A percentile compares a stretch with the other conserved stretches of the same genome.
Conservation (phyloP, 2,797 vertebrate genomes). For the Morus bassanus region DNA sequence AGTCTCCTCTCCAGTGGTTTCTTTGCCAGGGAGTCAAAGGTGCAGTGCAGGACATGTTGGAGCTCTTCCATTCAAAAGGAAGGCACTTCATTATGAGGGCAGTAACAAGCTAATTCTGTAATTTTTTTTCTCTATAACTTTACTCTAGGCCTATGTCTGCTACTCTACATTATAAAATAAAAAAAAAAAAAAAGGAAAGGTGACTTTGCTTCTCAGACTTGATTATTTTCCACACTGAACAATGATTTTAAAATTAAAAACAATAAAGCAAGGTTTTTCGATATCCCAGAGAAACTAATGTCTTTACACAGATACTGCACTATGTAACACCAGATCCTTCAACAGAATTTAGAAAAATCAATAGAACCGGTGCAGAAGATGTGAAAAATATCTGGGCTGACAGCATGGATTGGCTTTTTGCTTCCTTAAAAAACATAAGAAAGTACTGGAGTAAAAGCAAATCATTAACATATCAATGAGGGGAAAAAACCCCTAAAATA, state of each 20-base stretch:
- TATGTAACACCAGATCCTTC: not conserved
- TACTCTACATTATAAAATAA: not conserved
- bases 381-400: not conserved
- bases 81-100: not conserved
- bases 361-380: not conserved
- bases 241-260: not conserved
- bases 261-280: not conserved
- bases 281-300: not conserved
- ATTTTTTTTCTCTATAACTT: not conserved
- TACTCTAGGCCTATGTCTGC: not conserved
- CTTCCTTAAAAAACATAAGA: not conserved
- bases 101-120: not conserved
- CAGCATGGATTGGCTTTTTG: not conserved
- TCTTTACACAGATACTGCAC: not conserved
- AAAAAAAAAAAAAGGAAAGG: not conserved
- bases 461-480: not conserved
- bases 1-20: not conserved
- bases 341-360: not conserved
- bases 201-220: not conserved
- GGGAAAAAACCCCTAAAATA: accelerated
- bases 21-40: not conserved
- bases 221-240: not conserved
- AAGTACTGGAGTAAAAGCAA: not conserved
- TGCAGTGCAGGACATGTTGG: not conserved
- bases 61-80: not conserved